Conservation (phyloP, 2,888 invertebrate species). For the Chymomyza fuscimana region DNA sequence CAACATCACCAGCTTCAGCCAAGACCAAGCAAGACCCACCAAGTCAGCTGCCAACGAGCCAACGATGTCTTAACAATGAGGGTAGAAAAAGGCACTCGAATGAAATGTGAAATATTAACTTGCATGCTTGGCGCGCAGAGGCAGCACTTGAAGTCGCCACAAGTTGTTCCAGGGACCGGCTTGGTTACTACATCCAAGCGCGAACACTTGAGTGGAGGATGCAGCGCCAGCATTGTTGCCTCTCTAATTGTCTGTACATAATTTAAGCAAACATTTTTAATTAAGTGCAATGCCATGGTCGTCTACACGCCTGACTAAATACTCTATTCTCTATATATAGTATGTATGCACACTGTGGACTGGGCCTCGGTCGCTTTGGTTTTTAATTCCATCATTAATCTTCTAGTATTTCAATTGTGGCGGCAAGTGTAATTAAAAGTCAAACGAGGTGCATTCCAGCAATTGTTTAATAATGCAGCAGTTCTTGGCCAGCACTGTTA, state of each 20-base stretch:
- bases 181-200: not conserved
- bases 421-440: conserved; percentile 11
- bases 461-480: conserved; percentile 28
- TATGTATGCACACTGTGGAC: conserved; percentile 11
- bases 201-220: not conserved
- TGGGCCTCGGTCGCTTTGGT: conserved; percentile 21
- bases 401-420: conserved; percentile 18
- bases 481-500: not conserved
- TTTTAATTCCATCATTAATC: conserved; percentile 48
- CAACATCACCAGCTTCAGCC: conserved; percentile 19
- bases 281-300: conserved; percentile 42
- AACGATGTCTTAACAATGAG: not conserved
- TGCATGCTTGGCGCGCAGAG: not conserved
- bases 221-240: conserved; percentile 24
- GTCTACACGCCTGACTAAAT: not conserved
- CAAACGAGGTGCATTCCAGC: conserved; percentile 33
- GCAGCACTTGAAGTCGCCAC: not conserved
- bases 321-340: not conserved
- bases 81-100: conserved; percentile 4
- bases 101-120: conserved; percentile 2
- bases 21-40: conserved; percentile 10
- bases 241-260: conserved; percentile 57
- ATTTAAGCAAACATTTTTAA: conserved; percentile 60
- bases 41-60: conserved; percentile 13
- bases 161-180: not conserved